Evolutionary conservation across 2,113 vertebrate genomes (phyloP).

Genomic region (Oryzias celebensis): DNA sequence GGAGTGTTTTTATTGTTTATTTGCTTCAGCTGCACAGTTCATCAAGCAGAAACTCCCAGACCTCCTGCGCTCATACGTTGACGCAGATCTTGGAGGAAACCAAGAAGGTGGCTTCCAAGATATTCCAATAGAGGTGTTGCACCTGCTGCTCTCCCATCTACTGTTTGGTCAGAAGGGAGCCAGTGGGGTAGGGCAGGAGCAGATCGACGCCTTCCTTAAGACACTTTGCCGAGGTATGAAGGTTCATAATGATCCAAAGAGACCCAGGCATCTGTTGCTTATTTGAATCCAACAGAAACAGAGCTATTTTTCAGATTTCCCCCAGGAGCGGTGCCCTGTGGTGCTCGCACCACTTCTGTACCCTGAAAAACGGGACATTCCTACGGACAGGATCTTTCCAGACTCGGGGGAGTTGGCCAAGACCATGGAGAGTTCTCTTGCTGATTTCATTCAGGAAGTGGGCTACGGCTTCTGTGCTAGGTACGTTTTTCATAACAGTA

Average conservation of each 20-base stretch:
- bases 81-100: slow-evolving; percentile 97
- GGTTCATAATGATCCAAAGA: background rate
- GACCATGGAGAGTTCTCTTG: slow-evolving; percentile 99
- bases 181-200: slow-evolving; percentile 97
- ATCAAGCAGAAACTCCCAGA: slow-evolving; percentile 99
- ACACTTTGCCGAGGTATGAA: slow-evolving; percentile 94
- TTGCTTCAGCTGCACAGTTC: slow-evolving; percentile 87
- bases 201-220: slow-evolving; percentile 98
- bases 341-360: slow-evolving; percentile 99
- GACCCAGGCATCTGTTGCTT: too few species aligned
- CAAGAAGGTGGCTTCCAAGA: slow-evolving; percentile 99
- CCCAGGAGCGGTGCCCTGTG: slow-evolving; percentile 98
- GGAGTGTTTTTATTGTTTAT: background rate
- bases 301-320: slow-evolving; percentile 86
- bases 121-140: slow-evolving; percentile 99
- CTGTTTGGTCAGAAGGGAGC: slow-evolving; percentile 99
- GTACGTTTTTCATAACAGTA: slow-evolving; percentile 60
- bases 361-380: slow-evolving; percentile 99
- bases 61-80: slow-evolving; percentile 97
- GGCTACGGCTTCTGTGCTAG: slow-evolving; percentile 98
- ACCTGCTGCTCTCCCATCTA: slow-evolving; percentile 99
- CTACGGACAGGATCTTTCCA: slow-evolving; percentile 99
- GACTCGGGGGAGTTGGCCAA: slow-evolving; percentile 99
- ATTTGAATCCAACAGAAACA: background rate
- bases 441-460: slow-evolving; percentile 99